Evolutionary conservation across 2,888 invertebrate species (phyloP), one percentile per base, ranked within the genome.

Genomic region (Melieria picta): DNA sequence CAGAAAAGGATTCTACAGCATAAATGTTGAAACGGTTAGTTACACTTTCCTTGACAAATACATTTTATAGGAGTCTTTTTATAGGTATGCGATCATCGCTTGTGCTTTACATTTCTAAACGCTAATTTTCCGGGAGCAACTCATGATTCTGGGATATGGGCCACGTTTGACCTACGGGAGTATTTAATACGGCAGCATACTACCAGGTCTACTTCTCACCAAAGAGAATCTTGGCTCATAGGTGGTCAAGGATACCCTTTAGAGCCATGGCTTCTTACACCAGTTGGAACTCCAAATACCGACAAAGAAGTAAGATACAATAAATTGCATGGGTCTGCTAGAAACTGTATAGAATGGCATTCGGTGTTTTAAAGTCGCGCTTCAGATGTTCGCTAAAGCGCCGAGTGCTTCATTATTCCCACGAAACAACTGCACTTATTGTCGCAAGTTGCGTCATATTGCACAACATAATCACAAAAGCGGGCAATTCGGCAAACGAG

Each of bases 331-430:
- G 16, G 16, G n/a, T 55, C 55, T 45, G 43, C 55, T n/a, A 65
- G 65, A 65, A 65, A 65, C 11, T 65, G 65, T n/a, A 65, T 55
- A 65, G 55, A 65, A 65, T 42, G 10, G 43, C 55, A 42, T 65
- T 65, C 55, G 65, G 55, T 55, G 55, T 65, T 55, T 52, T 65
- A 11, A 65, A 65, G 30, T 55, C 55, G 43, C 65, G 55, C 16
- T 65, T 65, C n/a, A 65, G 55, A 48, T 65, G 65, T 43, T 52
- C 52, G 52, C 52, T 64, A 9, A 45, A 65, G 13, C 65, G 52
- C 55, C 45, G 65, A 55, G 52, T 65, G 13, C 7, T 62, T 16
- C 16, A 16, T 16, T 62, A 62, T 45, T 45, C 62, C 7, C 62
- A 62, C 10, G 62, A 43, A 62, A 62, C 62, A 10, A 45, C 62